Base-by-base conservation (phyloP, 2,113 vertebrate species). In the Coregonus clupeaformis region DNA sequence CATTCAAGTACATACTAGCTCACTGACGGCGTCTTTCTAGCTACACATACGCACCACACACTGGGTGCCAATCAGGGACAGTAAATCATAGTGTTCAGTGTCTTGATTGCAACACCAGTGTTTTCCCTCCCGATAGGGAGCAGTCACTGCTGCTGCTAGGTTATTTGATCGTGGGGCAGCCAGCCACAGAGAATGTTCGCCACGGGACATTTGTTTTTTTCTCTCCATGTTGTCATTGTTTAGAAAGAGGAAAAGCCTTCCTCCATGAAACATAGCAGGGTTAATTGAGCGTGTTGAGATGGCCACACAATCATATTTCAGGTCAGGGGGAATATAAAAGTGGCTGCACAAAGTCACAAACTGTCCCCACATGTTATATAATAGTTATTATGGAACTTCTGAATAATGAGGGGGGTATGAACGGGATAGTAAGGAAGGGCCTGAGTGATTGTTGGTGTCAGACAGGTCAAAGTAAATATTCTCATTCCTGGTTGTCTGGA, bases 1-100 rank as follows among this genome's bases (percentile, higher is more conserved):
- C 45, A 75, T 49, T 82, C 84, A 72, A 79, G 79, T 79, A 76
- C 25, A 36, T 74, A 84, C 84, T 77, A 42, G 84, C 84, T 77
- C 57, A 82, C 59, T 83, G 67, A 36, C 18, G 55, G 42, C n/a
- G n/a, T 78, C 59, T 45, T 13, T 24, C 18, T 78, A 67, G 13
- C 13, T 47, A 7, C 45, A 60, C 78, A 57, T 32, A 13, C 57
- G n/a, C 13, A 18, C 57, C 2, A 30, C 63, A 62, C 65, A 36
- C 65, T 32, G 27, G 73, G 42, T 69, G 67, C 49, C 77, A 72
- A 47, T 68, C 65, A 77, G 6, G 59, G n/a, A 12, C 57, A 70
- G 57, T 64, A 76, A 81, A 74, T 77, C 69, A 68, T 55, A 62
- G 27, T 49, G 67, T 27, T 57, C 49, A 73, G 14, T 0, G 5